Percentiles rank a stretch among this genome's conserved stretches.
phyloP scores from a whole-genome alignment of 2,797 vertebrate species.

The Lepilemur ruficaudatus region DNA sequence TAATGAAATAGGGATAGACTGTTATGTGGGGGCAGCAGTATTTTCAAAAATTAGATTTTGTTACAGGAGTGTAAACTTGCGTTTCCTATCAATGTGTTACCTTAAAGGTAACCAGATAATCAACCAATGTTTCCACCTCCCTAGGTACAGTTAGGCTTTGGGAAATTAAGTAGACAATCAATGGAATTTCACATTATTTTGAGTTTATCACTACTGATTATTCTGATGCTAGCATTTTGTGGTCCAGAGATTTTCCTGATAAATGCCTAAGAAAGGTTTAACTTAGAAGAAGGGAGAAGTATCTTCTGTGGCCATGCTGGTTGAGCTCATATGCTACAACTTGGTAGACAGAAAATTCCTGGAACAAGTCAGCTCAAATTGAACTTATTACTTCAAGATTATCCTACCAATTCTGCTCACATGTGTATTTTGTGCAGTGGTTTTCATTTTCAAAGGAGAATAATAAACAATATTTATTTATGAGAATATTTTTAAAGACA shows the following conservation, averaged over 20 bases:
- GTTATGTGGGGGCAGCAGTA: no score
- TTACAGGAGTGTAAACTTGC: neutral
- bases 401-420: neutral
- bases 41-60: neutral
- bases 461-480: slow-evolving; percentile 52
- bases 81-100: neutral
- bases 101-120: neutral
- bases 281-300: neutral
- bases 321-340: neutral
- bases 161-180: neutral
- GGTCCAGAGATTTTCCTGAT: neutral
- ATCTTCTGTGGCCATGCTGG: neutral
- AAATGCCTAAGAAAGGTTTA: neutral
- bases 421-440: neutral
- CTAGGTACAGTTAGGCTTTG: neutral
- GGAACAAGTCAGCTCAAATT: slow-evolving; percentile 23
- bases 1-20: neutral
- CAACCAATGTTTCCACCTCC: neutral
- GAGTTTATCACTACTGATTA: neutral
- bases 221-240: neutral
- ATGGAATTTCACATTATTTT: neutral
- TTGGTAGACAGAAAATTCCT: no score
- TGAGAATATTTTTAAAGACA: slow-evolving; percentile 37
- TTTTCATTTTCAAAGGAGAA: slow-evolving; percentile 56
- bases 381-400: slow-evolving; percentile 35